Evolutionary conservation across 2,113 vertebrate genomes (phyloP), one percentile per base, ranked within the genome.

Genomic region (Heloderma charlesbogerti): DNA sequence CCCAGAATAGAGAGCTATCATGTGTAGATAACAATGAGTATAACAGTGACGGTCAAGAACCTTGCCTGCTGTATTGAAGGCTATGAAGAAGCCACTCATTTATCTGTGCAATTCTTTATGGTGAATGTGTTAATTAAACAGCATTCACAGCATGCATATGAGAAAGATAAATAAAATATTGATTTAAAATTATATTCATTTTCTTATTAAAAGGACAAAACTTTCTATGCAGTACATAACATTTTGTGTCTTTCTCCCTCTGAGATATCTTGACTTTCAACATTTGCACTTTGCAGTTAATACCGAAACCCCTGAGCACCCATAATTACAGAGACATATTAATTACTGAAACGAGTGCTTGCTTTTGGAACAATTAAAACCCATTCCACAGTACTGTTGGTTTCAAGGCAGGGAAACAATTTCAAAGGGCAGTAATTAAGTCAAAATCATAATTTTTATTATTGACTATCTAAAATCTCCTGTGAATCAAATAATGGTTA

Each of bases 181-280:
- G 77, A 72, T 90, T 92, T 88, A 15, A 86, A 94, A 86, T 72
- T 51, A 57, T 74, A 34, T 89, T 85, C 3, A 31, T 20, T 6
- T 87, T 66, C 20, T 83, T 66, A 29, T 86, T 63, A 95, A 71
- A 82, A 90, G 34, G 89, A 85, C 25, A 84, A 91, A 95, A 31
- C 67, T 90, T 93, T 94, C 13, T 90, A 0, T 85, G 92, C 74
- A 79, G 81, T 18, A 3, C 25, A 77, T 91, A 89, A 89, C 37
- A 92, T 95, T 93, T 93, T 87, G 31, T 94, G 63, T 93, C 90
- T 75, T 95, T 95, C 8, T 15, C 37, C 5, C 31, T 79, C n/a
- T 78, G 63, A 96, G 92, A 85, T 92, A 92, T 88, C 88, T 95
- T 94, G 91, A 91, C 88, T 94, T 95, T 95, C 84, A 92, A 66